These are phyloP conservation scores for Dermatemys mawii DNA, from an alignment of 2,113 vertebrate genomes.

Conservation along the genomic window DNA sequence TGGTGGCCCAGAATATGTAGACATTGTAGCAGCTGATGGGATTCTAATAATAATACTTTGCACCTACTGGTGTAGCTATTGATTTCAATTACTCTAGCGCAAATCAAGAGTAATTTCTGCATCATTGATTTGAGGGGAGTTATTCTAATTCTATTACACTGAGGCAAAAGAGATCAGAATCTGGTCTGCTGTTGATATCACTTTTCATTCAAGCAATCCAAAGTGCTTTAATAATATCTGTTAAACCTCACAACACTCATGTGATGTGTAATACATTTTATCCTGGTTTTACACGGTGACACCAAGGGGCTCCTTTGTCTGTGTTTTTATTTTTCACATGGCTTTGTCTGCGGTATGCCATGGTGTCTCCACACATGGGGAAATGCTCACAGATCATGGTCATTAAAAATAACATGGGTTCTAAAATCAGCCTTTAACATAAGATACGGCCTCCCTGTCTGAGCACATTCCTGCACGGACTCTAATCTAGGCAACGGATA, in stretches of 20 bases:
- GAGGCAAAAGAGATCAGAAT: not conserved
- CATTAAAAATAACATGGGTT: not conserved
- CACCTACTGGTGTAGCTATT: not conserved
- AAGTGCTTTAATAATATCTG: not conserved
- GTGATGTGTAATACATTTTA: too few relatives aligned
- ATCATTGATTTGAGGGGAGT: not conserved
- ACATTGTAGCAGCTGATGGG: not conserved
- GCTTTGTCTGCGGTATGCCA: not conserved
- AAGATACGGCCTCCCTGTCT: accelerated
- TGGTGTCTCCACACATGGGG: not conserved
- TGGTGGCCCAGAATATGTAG: accelerated
- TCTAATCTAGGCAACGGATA: not conserved
- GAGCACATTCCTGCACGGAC: accelerated
- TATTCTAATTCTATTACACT: not conserved
- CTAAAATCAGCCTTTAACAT: not conserved
- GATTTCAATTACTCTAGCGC: not conserved
- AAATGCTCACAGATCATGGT: not conserved
- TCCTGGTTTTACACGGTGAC: not conserved
- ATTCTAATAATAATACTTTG: not conserved
- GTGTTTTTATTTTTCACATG: not conserved
- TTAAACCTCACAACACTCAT: not conserved
- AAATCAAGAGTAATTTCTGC: not conserved
- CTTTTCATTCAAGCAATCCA: not conserved
- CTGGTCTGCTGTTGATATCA: not conserved
- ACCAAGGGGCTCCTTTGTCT: not conserved